Evolutionary conservation across 2,113 vertebrate genomes (phyloP), one percentile per base, ranked within the genome.

Genomic region (Dolichallabes microphthalmus): DNA sequence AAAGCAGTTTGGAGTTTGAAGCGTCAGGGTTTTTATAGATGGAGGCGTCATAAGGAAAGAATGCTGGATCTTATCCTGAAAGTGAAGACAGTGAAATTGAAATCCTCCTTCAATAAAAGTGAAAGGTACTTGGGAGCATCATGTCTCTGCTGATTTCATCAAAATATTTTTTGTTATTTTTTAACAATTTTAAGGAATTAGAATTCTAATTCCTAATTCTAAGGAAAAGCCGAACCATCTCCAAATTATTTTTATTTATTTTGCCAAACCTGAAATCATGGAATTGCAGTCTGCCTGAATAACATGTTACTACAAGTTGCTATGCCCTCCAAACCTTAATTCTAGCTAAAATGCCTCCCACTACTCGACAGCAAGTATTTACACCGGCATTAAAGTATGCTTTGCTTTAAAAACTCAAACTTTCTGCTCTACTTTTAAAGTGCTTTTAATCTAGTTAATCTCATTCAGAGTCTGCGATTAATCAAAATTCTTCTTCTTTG

Each of bases 361-460:
- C 39, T 73, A 71, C 17, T 30, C 27, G 27, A 68, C n/a, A 55
- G 50, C 19, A 35, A 22, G 25, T 66, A 66, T 64, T 81, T 81
- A 66, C 25, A 60, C 17, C 55, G 1, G 25, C 45, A 75, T 45
- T 75, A 75, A 75, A 75, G 25, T 45, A 45, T 8, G 13, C 6
- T 14, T 27, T 75, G 73, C 50, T 76, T 76, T 76, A 17, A 76
- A 27, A 76, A 75, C 22, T 52, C 73, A 53, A 13, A 75, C 53
- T 75, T 53, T 75, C 22, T 75, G 39, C n/a, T 84, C 58, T 82
- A 82, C 15, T 55, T 82, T 57, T 30, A 82, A 69, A 66, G 32
- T 35, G 2, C 1, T 35, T 35, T 35, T 35, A 35, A 35, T 35
- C 32, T 35, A 35, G 32, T 35, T 2, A 35, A 35, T 35, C 32